Evolutionary conservation across 2,888 invertebrate genomes (phyloP), one percentile per base, ranked within the genome.

Genomic region (Pogonocherus hispidulus): DNA sequence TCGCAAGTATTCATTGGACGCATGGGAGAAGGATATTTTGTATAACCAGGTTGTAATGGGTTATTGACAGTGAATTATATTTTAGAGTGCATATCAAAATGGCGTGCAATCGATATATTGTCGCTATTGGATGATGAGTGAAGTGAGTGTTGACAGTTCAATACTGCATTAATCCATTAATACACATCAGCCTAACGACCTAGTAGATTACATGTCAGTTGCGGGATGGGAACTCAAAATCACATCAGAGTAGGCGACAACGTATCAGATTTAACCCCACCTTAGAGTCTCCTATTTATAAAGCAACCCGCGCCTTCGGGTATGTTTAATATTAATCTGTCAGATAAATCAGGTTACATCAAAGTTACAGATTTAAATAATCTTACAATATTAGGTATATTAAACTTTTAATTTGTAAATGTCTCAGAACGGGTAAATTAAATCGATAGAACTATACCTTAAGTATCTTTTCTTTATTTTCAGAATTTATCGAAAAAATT

Each of bases 101-200:
- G 79, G 80, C 79, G 79, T 68, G 72, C 78, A 81, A 81, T 81
- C 82, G 79, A 82, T 82, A 81, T 78, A 78, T 78, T 81, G 80
- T 82, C 81, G 78, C 79, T 82, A 81, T 82, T 82, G 80, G 80
- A 82, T 82, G 81, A 80, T 81, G 82, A 76, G 70, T 77, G 80
- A 82, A 80, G 81, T 81, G 80, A 83, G 82, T 83, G 84, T 84
- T 84, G 84, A 84, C 84, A 83, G 82, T 83, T 83, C 83, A 82
- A 84, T 84, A 84, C 84, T 84, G 83, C 83, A 84, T 83, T 85
- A 84, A 85, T 85, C 84, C 84, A 85, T 85, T 85, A 85, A 84
- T 84, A 82, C 81, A 83, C 82, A 84, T 84, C 83, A 84, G 79
- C 78, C 79, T 83, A 82, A 82, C 82, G 81, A 82, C 81, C 81